Evolutionary conservation across 2,888 invertebrate species (phyloP).

Genomic region (Megamerina dolium): DNA sequence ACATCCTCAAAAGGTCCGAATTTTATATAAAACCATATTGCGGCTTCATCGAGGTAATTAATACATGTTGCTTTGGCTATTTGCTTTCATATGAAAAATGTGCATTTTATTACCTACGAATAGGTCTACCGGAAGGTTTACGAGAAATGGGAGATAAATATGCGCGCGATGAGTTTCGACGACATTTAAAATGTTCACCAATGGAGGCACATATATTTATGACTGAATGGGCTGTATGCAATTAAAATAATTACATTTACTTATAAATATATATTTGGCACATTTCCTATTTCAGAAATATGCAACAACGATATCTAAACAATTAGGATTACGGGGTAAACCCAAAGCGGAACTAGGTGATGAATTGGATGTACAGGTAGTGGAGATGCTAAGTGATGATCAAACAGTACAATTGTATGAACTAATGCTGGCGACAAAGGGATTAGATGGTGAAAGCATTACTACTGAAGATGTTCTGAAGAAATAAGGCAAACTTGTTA

Average conservation of each 20-base stretch:
- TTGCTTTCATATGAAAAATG: neutral
- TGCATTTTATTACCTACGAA: no score
- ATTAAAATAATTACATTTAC: neutral
- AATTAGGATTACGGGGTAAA: conserved; percentile 63
- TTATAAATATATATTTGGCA: neutral
- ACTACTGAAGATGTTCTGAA: conserved; percentile 29
- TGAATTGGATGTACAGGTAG: conserved; percentile 55
- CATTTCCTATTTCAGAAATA: no score
- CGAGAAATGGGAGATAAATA: conserved; percentile 69
- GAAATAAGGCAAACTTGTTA: conserved; percentile 3
- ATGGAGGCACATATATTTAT: conserved; percentile 72
- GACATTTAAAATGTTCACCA: conserved; percentile 69
- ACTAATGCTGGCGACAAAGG: conserved; percentile 65
- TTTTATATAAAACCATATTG: conserved; percentile 72
- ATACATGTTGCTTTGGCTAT: neutral
- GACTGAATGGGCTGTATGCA: conserved; percentile 76
- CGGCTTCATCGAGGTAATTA: conserved; percentile 63
- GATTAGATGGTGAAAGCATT: conserved; percentile 34
- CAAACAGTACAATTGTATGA: conserved; percentile 82
- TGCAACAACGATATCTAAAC: conserved; percentile 66
- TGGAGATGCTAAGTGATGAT: conserved; percentile 71
- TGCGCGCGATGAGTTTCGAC: conserved; percentile 75
- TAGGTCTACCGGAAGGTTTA: conserved; percentile 63
- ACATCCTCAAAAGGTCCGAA: conserved; percentile 61
- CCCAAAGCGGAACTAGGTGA: conserved; percentile 59